Base-by-base conservation (phyloP, 2,888 invertebrate species). In the Conistra vaccinii region DNA sequence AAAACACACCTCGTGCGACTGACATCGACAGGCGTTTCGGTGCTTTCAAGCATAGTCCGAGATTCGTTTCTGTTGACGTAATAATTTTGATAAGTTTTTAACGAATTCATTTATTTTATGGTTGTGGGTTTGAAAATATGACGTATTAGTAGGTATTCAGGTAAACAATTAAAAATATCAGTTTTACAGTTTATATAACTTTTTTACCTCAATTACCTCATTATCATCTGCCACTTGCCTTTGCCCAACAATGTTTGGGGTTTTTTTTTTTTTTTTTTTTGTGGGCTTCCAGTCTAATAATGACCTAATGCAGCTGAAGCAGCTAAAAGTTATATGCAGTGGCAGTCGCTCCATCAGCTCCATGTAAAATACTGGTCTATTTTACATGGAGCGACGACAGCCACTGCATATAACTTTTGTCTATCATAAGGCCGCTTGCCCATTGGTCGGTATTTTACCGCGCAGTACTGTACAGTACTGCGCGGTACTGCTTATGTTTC, bases 1-100 rank as follows among this genome's bases (percentile, higher is more conserved):
- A 76, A 81, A 69, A 73, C 51, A 72, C 72, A 17, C 48, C 51
- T 61, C n/a, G 17, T 48, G 29, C 67, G 23, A 42, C 60, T 23
- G 35, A 26, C 39, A 61, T 4, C 32, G 48, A 29, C 20, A 48
- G 6, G 35, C 26, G 17, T 14, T 32, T 45, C 29, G 26, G 1
- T 53, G 61, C 32, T 45, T 61, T 32, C 32, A 10, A 12, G 20
- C 42, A 7, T 48, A 3, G 73, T 60, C 17, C 23, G n/a, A 17
- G 26, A 23, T 26, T 58, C 29, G 10, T 26, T 35, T 17, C 53
- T 20, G 23, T 60, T 32, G 32, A 12, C 45, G 20, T 29, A 6
- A 20, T 63, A 0, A 63, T 26, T 45, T 26, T 26, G 2, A 17
- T 29, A 55, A 55, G 26, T 29, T 29, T 1, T 55, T 29, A n/a